These are phyloP conservation scores for Drosophila obscura DNA, from an alignment of 1,140 invertebrate genomes.

Conservation along the genomic window DNA sequence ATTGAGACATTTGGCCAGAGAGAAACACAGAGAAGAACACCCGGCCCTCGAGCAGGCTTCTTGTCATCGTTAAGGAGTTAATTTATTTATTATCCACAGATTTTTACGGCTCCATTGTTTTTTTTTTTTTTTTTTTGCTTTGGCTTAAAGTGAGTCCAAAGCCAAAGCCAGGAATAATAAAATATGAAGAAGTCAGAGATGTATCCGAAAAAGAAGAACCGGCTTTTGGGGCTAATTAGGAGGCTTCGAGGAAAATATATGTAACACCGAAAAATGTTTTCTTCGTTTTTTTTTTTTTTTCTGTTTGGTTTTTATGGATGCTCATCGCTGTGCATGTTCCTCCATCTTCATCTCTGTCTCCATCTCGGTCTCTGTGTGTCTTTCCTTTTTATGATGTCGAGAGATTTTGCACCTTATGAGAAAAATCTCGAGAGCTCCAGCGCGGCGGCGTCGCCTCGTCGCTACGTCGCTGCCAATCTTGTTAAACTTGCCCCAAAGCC, in stretches of 20 bases:
- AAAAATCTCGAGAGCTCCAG: conserved; percentile 60
- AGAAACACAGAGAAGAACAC: conserved; percentile 9
- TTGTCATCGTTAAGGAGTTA: conserved; percentile 80
- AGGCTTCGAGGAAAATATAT: conserved; percentile 55
- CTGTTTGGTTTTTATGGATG: conserved; percentile 53
- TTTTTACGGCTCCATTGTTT: conserved; percentile 75
- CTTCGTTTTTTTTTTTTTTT: conserved; percentile 43
- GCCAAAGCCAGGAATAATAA: conserved; percentile 43
- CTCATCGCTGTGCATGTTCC: conserved; percentile 72
- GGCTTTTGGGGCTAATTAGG: conserved; percentile 56
- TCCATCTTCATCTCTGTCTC: conserved; percentile 18
- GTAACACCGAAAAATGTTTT: conserved; percentile 53
- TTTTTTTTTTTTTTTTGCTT: conserved; percentile 12
- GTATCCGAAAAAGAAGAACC: conserved; percentile 30
- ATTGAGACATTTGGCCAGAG: conserved; percentile 68
- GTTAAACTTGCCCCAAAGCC: conserved; percentile 70
- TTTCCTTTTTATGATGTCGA: conserved; percentile 69
- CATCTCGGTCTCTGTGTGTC: conserved; percentile 1
- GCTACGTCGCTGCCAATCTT: conserved; percentile 70
- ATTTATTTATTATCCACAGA: conserved; percentile 77
- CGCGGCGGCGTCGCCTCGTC: conserved; percentile 14
- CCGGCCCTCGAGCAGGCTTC: conserved; percentile 29
- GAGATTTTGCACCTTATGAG: conserved; percentile 81
- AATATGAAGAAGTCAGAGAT: conserved; percentile 27
- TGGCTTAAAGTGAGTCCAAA: conserved; percentile 6